Base-by-base conservation (phyloP, 2,113 vertebrate genomes). In the Triplophysa rosa region DNA sequence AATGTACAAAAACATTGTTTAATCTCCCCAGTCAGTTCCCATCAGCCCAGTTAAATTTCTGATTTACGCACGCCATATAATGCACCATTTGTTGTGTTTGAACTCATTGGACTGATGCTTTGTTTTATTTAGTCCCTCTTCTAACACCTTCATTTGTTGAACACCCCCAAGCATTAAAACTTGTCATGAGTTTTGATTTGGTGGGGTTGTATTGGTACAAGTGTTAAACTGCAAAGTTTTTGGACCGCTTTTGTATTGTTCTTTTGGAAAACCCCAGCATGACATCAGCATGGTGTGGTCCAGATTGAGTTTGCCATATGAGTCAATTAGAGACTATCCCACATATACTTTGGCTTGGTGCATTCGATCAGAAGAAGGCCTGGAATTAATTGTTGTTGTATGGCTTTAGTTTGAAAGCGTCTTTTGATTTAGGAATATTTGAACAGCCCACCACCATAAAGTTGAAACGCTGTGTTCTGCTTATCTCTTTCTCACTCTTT, bases 331-430 rank as follows among this genome's bases (percentile, higher is more conserved):
- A 80, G 59, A 56, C 54, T 70, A 52, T 79, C 59, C 59, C 66
- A 45, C 23, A 64, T 72, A 61, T 72, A 80, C 40, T 71, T 29
- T 70, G 42, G 59, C 42, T 80, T 63, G 26, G 77, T 70, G 54
- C 54, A 61, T 79, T 29, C 63, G 68, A 80, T 80, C 78, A 49
- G 59, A 72, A 16, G n/a, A 17, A 80, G 13, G 62, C 63, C 78
- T 80, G 78, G 78, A 80, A 72, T 54, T 71, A 45, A 80, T 80
- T 72, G 67, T 70, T 79, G 56, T 80, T 71, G 58, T 63, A 54
- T 47, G 59, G 42, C 45, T 64, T 80, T 63, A 54, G 78, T 80
- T 80, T 80, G 45, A 80, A 80, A 80, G 59, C 24, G 26, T 54
- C 59, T 65, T 79, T 72, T 71, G 68, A 80, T 72, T 71, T 64